Conservation (phyloP, 2,888 invertebrate genomes). For the Chouioia cunea region DNA sequence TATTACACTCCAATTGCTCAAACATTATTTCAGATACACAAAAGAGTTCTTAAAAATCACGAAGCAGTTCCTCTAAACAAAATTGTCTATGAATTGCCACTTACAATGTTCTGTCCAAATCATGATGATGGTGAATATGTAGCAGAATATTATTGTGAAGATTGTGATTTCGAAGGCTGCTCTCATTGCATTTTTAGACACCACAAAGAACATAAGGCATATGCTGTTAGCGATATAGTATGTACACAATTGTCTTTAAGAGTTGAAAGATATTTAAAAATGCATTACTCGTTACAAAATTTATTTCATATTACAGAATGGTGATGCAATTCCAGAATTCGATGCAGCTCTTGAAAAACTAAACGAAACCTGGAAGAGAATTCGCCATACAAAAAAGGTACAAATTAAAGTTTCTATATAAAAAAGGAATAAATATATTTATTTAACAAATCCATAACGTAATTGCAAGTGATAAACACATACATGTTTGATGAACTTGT, state of each 20-base stretch:
- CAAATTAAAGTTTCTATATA: constrained; percentile 24
- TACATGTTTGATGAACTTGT: constrained; percentile 15
- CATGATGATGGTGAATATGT: constrained; percentile 56
- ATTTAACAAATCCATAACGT: constrained; percentile 54
- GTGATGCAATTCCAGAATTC: constrained; percentile 55
- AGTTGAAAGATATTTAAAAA: constrained; percentile 6
- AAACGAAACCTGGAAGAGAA: constrained; percentile 55
- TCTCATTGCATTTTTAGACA: constrained; percentile 66
- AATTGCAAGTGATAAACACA: constrained; percentile 24
- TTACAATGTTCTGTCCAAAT: constrained; percentile 55
- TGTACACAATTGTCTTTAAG: constrained; percentile 47
- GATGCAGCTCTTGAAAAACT: constrained; percentile 52
- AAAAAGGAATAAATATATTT: constrained; percentile 58
- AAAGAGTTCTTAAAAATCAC: constrained; percentile 62
- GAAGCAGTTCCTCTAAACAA: constrained; percentile 48
- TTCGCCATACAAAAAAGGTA: constrained; percentile 65
- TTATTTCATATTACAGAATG: constrained; percentile 59
- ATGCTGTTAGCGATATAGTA: constrained; percentile 61
- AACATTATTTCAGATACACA: constrained; percentile 62
- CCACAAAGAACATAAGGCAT: constrained; percentile 64
- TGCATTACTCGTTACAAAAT: constrained; percentile 28
- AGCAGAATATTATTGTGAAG: constrained; percentile 66
- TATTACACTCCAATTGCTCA: constrained; percentile 2
- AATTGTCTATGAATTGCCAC: not conserved
- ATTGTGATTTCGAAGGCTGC: constrained; percentile 66